phyloP scores from a whole-genome alignment of 2,888 invertebrate genomes.

The Xestia xanthographa region DNA sequence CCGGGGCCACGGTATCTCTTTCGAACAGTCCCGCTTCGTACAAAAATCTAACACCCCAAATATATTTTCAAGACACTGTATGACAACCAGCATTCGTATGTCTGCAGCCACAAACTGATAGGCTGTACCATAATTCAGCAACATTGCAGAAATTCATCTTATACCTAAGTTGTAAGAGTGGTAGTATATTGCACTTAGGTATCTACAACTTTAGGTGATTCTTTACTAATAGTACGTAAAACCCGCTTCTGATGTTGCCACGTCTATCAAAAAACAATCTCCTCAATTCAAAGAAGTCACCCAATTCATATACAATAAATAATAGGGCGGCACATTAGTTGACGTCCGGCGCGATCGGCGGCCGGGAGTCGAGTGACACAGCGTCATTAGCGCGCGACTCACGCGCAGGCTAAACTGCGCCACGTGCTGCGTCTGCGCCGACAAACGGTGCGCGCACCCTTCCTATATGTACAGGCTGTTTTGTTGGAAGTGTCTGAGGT shows the following conservation, averaged over 20 bases:
- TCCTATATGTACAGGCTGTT: slow-evolving; percentile 74
- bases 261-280: slow-evolving; percentile 3
- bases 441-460: slow-evolving; percentile 78
- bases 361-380: slow-evolving; percentile 74
- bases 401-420: slow-evolving; percentile 87
- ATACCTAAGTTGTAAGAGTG: background rate
- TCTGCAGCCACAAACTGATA: background rate
- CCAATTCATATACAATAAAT: slow-evolving; percentile 60
- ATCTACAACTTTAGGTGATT: background rate
- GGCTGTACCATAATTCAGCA: too few relatives aligned
- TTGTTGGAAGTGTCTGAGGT: slow-evolving; percentile 46
- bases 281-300: slow-evolving; percentile 42
- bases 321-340: slow-evolving; percentile 59
- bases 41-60: background rate
- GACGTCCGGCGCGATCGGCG: slow-evolving; percentile 72
- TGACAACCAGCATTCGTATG: background rate
- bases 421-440: slow-evolving; percentile 81
- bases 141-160: background rate
- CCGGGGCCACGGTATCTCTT: too few relatives aligned
- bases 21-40: background rate
- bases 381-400: slow-evolving; percentile 86
- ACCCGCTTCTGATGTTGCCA: background rate
- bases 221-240: background rate
- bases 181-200: background rate
- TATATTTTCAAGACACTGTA: background rate